Evolutionary conservation across 1,140 invertebrate species (phyloP).

Genomic region (Matsumurasca onukii): DNA sequence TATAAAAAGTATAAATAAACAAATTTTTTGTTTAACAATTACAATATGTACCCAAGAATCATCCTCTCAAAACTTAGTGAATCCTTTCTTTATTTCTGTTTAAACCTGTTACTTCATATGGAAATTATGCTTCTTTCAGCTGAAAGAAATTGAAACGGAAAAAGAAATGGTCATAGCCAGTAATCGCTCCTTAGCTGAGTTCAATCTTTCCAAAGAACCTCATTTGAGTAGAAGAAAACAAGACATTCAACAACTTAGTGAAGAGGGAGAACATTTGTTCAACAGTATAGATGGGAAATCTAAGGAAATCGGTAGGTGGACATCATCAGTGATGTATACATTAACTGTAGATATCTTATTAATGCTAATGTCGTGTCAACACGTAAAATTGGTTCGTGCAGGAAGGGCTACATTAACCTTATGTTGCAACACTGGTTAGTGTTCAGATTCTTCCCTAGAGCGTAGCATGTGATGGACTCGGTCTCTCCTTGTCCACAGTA

Average conservation of each 20-base stretch:
- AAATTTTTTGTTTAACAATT: neutral
- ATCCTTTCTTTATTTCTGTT: constrained; percentile 27
- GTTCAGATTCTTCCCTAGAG: no score
- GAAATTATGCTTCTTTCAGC: constrained; percentile 53
- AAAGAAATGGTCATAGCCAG: constrained; percentile 82
- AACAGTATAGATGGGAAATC: constrained; percentile 66
- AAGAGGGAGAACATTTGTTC: constrained; percentile 66
- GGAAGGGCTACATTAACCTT: no score
- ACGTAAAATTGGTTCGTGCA: no score
- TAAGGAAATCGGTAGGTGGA: constrained; percentile 63
- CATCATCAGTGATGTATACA: no score
- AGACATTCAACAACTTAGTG: constrained; percentile 64
- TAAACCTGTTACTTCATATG: constrained; percentile 5
- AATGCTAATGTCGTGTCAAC: no score
- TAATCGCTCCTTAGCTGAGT: constrained; percentile 84
- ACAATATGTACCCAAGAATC: neutral
- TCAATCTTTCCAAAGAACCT: constrained; percentile 81
- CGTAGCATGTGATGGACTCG: no score
- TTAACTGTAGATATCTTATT: no score
- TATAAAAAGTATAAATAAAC: neutral
- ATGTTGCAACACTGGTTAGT: no score
- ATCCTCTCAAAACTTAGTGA: neutral
- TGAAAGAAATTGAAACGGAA: constrained; percentile 76
- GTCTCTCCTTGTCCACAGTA: no score
- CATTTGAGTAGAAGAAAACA: constrained; percentile 71